Base-by-base conservation (phyloP, 2,888 invertebrate genomes). In the Thecophora atra region DNA sequence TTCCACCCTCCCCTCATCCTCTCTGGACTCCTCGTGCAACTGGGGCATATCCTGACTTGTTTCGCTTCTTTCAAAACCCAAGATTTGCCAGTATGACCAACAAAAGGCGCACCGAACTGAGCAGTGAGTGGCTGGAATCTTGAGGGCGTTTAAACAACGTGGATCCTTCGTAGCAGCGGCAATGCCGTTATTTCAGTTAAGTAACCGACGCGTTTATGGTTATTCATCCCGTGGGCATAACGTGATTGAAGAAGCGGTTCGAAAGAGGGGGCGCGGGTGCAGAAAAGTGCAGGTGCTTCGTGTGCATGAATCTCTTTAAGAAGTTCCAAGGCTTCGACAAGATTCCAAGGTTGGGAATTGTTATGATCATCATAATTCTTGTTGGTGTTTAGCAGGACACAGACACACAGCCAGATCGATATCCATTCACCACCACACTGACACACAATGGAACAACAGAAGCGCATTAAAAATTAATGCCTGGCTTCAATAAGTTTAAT, bases 161-260 rank as follows among this genome's bases (percentile, higher is more conserved):
- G 5, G 47, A 51, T n/a, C 17, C 21, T 8, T 54, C 2, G 1
- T 54, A 54, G 6, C 21, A 8, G n/a, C 21, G 54, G 21, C 21
- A 21, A 54, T n/a, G n/a, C 21, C 54, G n/a, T 54, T 54, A 51
- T 51, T 54, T 54, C 8, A 21, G 54, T 54, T 54, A n/a, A 54
- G 54, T 54, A 54, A 21, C 54, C 54, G 54, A 54, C n/a, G 7
- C 54, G 54, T 54, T 54, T 54, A 54, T 54, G 54, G 21, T 54
- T 54, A 54, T 54, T 54, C 21, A 54, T 54, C 54, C 54, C 54
- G 54, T 54, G 54, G 54, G 54, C 54, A 54, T 21, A 2, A 54
- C 21, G 17, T 21, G 54, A 54, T 8, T 4, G 21, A 54, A 8
- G 21, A n/a, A 54, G 21, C 21, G 21, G 21, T 8, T 51, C 7